Evolutionary conservation across 2,113 vertebrate genomes (phyloP).

Genomic region (Nyctibius bracteatus): DNA sequence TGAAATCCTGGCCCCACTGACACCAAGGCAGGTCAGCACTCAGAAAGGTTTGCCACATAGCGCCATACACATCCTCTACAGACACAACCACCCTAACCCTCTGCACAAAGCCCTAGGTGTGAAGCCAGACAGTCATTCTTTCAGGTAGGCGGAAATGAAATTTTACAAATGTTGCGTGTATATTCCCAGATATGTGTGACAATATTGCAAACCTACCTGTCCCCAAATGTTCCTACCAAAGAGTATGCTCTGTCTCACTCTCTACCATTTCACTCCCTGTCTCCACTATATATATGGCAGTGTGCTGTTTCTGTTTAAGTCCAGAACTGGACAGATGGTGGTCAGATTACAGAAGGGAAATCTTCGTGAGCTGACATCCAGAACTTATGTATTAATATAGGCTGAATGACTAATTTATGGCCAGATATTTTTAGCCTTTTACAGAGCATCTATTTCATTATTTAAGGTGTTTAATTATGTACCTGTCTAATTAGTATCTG

Average conservation of each 20-base stretch:
- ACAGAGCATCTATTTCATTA: slow-evolving; percentile 65
- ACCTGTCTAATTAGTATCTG: slow-evolving; percentile 69
- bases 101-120: neutral
- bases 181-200: neutral
- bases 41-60: neutral
- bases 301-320: neutral
- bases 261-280: neutral
- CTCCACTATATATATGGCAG: accelerated
- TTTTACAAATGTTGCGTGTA: neutral
- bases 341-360: slow-evolving; percentile 40
- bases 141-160: neutral
- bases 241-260: neutral
- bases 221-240: neutral
- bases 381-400: slow-evolving; percentile 72
- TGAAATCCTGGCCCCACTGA: neutral
- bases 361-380: slow-evolving; percentile 24
- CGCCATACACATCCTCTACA: neutral
- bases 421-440: slow-evolving; percentile 65
- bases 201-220: neutral
- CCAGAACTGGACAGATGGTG: too few relatives aligned
- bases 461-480: slow-evolving; percentile 68
- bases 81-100: neutral
- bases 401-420: slow-evolving; percentile 74
- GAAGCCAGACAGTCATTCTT: neutral
- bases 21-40: neutral